phyloP scores from a whole-genome alignment of 64 coral and sea anemone genomes.

The Stichodactyla helianthus region DNA sequence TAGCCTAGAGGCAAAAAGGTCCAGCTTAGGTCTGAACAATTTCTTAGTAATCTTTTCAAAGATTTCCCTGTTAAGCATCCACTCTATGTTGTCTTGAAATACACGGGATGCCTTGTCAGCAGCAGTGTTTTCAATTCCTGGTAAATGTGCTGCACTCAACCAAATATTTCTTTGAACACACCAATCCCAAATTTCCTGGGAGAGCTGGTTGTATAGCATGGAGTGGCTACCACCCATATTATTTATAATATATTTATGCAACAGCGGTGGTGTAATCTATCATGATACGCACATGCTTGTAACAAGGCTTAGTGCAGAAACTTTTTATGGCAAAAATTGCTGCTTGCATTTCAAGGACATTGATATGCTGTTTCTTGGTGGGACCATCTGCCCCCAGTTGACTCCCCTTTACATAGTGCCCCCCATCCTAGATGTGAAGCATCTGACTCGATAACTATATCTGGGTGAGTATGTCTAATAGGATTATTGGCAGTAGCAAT shows the following conservation, averaged over 20 bases:
- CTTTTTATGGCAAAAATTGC: constrained; percentile 31
- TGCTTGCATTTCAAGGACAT: constrained; percentile 51
- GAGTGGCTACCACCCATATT: constrained; percentile 57
- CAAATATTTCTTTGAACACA: constrained; percentile 43
- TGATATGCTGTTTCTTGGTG: constrained; percentile 36
- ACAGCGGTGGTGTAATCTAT: constrained; percentile 47
- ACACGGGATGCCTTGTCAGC: constrained; percentile 30
- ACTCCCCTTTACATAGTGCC: not conserved
- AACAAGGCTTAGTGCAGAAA: constrained; percentile 23
- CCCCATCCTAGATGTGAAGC: constrained; percentile 48
- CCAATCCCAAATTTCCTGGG: constrained; percentile 54
- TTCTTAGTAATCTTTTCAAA: not conserved
- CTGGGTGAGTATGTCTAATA: not conserved
- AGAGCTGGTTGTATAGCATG: constrained; percentile 4
- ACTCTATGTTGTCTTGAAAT: constrained; percentile 28
- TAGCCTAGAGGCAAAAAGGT: not conserved
- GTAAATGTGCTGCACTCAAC: constrained; percentile 51
- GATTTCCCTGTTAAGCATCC: constrained; percentile 10
- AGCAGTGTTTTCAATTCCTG: constrained; percentile 38
- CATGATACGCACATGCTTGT: constrained; percentile 46
- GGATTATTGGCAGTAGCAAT: not conserved
- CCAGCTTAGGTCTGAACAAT: not conserved
- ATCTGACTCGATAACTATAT: constrained; percentile 11
- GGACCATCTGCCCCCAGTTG: constrained; percentile 43
- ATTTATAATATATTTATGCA: constrained; percentile 26